These are phyloP conservation scores for Euwallacea similis DNA, from an alignment of 1,140 invertebrate species.

Conservation along the genomic window DNA sequence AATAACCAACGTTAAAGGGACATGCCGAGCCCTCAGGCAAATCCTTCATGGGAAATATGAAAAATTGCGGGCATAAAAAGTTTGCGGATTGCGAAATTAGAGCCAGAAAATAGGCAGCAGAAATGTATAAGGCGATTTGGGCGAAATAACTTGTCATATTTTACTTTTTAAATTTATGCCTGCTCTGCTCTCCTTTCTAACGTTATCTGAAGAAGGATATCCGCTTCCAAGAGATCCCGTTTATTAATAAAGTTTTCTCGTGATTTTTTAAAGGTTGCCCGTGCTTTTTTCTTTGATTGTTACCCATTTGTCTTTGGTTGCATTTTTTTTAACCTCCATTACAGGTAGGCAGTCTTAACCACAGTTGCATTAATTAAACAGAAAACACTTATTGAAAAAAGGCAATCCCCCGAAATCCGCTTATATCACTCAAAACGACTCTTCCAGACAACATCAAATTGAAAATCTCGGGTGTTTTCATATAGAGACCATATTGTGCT, in stretches of 20 bases:
- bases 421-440: background rate
- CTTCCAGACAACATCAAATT: constrained; percentile 25
- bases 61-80: constrained; percentile 39
- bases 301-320: too few relatives aligned
- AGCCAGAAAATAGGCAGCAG: constrained; percentile 37
- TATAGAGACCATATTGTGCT: constrained; percentile 33
- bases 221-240: constrained; percentile 24
- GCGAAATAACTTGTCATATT: constrained; percentile 39
- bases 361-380: too few relatives aligned
- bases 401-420: background rate
- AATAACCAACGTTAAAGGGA: constrained; percentile 24
- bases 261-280: constrained; percentile 19
- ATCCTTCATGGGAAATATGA: constrained; percentile 33
- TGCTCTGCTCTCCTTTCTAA: constrained; percentile 15
- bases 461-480: constrained; percentile 29
- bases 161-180: constrained; percentile 41
- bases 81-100: constrained; percentile 40
- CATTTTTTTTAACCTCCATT: too few relatives aligned
- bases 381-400: too few relatives aligned
- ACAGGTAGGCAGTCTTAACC: too few relatives aligned
- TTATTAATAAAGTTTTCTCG: constrained; percentile 39
- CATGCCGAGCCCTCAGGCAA: constrained; percentile 13
- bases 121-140: constrained; percentile 41
- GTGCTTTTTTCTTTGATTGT: too few relatives aligned
- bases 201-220: constrained; percentile 3